Conservation (phyloP, 2,888 invertebrate genomes). For the Caenorhabditis virilis region DNA sequence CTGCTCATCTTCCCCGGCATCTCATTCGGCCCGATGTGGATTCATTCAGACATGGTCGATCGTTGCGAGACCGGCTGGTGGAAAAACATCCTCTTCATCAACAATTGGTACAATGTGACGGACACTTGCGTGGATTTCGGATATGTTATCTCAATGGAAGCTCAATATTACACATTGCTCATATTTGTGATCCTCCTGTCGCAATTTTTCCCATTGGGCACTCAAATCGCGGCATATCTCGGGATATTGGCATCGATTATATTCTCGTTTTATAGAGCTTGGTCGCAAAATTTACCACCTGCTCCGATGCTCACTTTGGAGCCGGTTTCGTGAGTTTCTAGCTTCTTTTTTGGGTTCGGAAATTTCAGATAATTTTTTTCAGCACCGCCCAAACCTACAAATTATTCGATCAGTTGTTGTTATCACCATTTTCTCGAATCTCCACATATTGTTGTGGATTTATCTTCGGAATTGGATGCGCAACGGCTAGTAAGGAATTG, state of each 20-base stretch:
- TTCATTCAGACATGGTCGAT: constrained; percentile 56
- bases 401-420: constrained; percentile 33
- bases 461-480: constrained; percentile 49
- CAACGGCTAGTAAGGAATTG: constrained; percentile 18
- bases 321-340: constrained; percentile 46
- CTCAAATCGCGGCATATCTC: constrained; percentile 23
- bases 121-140: constrained; percentile 66
- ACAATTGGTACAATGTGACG: constrained; percentile 62
- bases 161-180: constrained; percentile 59
- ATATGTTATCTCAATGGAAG: constrained; percentile 61
- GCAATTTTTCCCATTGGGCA: constrained; percentile 14
- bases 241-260: constrained; percentile 21
- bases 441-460: constrained; percentile 48
- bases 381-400: constrained; percentile 28
- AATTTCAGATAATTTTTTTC: too few relatives aligned
- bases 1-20: constrained; percentile 54
- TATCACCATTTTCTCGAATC: constrained; percentile 30
- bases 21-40: constrained; percentile 67
- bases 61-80: constrained; percentile 63
- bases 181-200: constrained; percentile 48
- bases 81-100: constrained; percentile 67
- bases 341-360: too few relatives aligned
- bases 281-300: constrained; percentile 40
- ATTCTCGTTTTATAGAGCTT: constrained; percentile 35
- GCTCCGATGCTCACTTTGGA: constrained; percentile 53